Percentiles rank a stretch among this genome's conserved stretches.
Evolutionary conservation across 2,888 invertebrate genomes (phyloP).

Genomic region (Drosophila longiperda): DNA sequence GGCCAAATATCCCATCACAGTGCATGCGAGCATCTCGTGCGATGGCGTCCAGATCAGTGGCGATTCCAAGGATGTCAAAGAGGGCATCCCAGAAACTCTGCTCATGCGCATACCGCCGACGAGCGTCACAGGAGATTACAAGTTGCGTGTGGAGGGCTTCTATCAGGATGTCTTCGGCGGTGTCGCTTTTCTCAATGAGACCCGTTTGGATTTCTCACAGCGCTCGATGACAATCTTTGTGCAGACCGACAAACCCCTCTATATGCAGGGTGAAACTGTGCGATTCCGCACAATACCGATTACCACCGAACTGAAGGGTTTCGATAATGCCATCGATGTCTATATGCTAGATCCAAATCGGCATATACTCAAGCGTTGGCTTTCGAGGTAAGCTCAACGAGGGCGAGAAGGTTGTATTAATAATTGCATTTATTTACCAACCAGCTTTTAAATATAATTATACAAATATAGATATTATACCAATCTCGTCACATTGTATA

Average conservation of each 20-base stretch:
- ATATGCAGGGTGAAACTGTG: constrained; percentile 96
- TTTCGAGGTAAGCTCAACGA: constrained; percentile 88
- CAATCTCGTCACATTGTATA: neutral
- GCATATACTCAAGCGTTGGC: constrained; percentile 95
- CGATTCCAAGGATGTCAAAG: constrained; percentile 92
- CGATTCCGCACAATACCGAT: constrained; percentile 96
- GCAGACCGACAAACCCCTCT: constrained; percentile 97
- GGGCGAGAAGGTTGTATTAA: neutral
- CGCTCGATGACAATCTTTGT: constrained; percentile 98
- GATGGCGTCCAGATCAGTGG: constrained; percentile 96
- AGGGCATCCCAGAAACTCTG: constrained; percentile 95
- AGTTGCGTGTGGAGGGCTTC: constrained; percentile 92
- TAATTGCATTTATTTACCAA: too few relatives aligned
- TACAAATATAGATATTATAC: too few relatives aligned
- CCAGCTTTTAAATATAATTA: too few relatives aligned
- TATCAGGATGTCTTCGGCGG: constrained; percentile 90
- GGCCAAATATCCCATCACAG: constrained; percentile 91
- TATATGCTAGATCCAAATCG: constrained; percentile 95
- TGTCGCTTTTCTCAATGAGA: constrained; percentile 95
- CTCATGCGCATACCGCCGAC: constrained; percentile 95
- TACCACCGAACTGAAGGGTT: constrained; percentile 95
- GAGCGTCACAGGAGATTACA: constrained; percentile 93
- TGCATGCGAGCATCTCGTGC: constrained; percentile 94
- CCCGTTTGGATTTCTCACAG: constrained; percentile 92
- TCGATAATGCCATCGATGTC: constrained; percentile 95